These are phyloP conservation scores for Pangasius larnaudii DNA, from an alignment of 2,797 vertebrate genomes.

Conservation along the genomic window DNA sequence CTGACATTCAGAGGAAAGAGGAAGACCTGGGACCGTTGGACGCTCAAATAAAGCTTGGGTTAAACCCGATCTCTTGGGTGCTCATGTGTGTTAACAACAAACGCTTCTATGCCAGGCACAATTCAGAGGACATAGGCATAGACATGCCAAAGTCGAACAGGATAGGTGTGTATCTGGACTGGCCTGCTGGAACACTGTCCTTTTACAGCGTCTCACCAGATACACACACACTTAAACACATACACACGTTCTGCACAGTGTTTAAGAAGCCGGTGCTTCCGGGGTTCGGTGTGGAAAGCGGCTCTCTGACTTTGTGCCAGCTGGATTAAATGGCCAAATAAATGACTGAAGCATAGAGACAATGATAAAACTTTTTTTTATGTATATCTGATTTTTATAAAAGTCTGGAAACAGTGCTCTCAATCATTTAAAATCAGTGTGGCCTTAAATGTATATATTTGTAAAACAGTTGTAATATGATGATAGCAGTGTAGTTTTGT, in stretches of 20 bases:
- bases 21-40: no score
- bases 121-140: background rate
- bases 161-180: constrained; percentile 49
- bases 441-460: background rate
- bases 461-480: background rate
- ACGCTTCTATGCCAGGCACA: background rate
- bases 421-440: no score
- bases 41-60: background rate
- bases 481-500: background rate
- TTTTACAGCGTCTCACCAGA: constrained; percentile 31
- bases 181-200: constrained; percentile 34
- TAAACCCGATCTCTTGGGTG: background rate
- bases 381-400: background rate
- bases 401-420: background rate
- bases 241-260: constrained; percentile 33
- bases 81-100: rapidly evolving
- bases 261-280: constrained; percentile 7
- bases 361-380: background rate
- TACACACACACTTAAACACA: constrained; percentile 24
- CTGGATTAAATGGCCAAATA: background rate
- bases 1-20: background rate
- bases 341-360: background rate
- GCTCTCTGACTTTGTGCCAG: constrained; percentile 12
- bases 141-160: background rate
- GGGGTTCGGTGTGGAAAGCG: background rate